Percentiles rank a stretch among this genome's conserved stretches.
Conservation (phyloP, 2,888 invertebrate species). For the Dorcus hopei region DNA sequence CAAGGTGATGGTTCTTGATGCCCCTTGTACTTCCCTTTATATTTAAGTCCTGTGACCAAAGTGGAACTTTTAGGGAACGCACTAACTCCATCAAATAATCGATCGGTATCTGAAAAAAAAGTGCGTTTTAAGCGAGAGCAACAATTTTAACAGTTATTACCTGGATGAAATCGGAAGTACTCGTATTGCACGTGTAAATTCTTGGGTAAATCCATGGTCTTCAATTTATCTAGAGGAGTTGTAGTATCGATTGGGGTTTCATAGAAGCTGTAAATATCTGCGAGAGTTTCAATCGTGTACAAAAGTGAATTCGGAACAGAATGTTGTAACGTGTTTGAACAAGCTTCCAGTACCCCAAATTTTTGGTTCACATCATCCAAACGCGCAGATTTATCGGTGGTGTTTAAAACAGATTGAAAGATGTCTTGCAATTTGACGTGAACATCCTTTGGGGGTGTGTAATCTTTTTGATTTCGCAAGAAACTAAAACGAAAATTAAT, state of each 20-base stretch:
- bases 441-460: slow-evolving; percentile 67
- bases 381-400: slow-evolving; percentile 46
- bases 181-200: slow-evolving; percentile 84
- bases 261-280: slow-evolving; percentile 71
- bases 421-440: slow-evolving; percentile 60
- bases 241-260: slow-evolving; percentile 64
- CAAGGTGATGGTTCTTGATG: slow-evolving; percentile 61
- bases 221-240: slow-evolving; percentile 72
- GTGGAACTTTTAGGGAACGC: slow-evolving; percentile 86
- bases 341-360: slow-evolving; percentile 67
- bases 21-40: slow-evolving; percentile 77
- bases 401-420: slow-evolving; percentile 54
- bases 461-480: slow-evolving; percentile 69
- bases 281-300: slow-evolving; percentile 71
- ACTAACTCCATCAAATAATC: slow-evolving; percentile 69
- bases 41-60: slow-evolving; percentile 77
- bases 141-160: slow-evolving; percentile 42
- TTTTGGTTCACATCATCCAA: slow-evolving; percentile 57
- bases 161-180: slow-evolving; percentile 80
- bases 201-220: slow-evolving; percentile 71
- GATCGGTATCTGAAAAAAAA: slow-evolving; percentile 61
- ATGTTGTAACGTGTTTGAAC: slow-evolving; percentile 70
- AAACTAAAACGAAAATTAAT: slow-evolving; percentile 58
- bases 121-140: not conserved
- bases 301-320: slow-evolving; percentile 79